Conservation (phyloP, 2,888 invertebrate species). For the Torymus tubicola region DNA sequence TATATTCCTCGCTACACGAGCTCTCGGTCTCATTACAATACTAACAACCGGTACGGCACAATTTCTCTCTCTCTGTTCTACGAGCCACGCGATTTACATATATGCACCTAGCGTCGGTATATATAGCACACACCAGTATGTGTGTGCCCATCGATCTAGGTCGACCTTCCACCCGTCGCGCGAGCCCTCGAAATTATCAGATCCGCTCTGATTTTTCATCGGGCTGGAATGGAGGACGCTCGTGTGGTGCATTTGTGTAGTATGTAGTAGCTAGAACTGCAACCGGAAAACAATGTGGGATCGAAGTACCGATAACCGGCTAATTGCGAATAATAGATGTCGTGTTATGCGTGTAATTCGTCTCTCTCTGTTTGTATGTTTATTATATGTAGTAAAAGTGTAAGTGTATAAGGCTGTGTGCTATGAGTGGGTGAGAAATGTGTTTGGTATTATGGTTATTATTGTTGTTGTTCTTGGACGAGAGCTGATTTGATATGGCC, state of each 20-base stretch:
- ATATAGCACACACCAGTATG: not conserved
- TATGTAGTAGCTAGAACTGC: too few relatives aligned
- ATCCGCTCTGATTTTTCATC: slow-evolving; percentile 1
- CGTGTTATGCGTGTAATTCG: not conserved
- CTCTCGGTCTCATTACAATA: slow-evolving; percentile 8
- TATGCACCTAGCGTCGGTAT: too few relatives aligned
- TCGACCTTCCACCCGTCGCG: slow-evolving; percentile 1
- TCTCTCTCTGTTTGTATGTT: too few relatives aligned
- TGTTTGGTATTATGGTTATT: too few relatives aligned
- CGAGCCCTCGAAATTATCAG: not conserved
- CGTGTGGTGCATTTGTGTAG: too few relatives aligned
- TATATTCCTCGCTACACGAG: not conserved
- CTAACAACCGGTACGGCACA: slow-evolving; percentile 5
- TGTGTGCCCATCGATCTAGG: slow-evolving; percentile 8
- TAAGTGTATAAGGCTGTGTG: too few relatives aligned
- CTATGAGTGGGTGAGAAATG: too few relatives aligned
- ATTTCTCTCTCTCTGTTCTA: not conserved
- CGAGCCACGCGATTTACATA: slow-evolving; percentile 14
- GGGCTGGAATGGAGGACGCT: too few relatives aligned
- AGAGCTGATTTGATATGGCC: too few relatives aligned
- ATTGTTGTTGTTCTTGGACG: too few relatives aligned
- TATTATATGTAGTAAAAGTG: too few relatives aligned
- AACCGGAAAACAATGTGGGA: slow-evolving; percentile 2
- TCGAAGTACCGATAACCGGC: slow-evolving; percentile 39
- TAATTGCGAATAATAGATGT: slow-evolving; percentile 55